Conservation (phyloP, 2,113 vertebrate species). For the Australoheros scitulus region DNA sequence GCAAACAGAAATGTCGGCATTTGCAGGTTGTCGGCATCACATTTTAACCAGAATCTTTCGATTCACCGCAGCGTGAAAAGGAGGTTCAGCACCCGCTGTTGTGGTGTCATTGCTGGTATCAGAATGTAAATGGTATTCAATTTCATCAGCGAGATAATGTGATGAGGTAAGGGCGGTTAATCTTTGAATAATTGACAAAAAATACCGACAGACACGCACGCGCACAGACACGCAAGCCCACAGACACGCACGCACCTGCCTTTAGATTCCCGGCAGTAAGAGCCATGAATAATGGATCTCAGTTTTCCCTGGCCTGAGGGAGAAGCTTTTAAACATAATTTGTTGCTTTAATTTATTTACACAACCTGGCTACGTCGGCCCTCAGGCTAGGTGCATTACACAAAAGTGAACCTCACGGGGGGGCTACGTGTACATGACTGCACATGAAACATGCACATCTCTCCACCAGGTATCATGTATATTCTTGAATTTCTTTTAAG, state of each 20-base stretch:
- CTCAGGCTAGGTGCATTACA: constrained; percentile 55
- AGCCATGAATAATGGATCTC: constrained; percentile 74
- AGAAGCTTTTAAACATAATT: constrained; percentile 78
- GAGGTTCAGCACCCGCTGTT: neutral
- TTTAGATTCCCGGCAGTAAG: constrained; percentile 61
- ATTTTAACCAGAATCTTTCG: neutral
- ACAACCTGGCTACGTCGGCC: constrained; percentile 69
- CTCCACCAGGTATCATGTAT: neutral
- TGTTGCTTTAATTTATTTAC: constrained; percentile 80
- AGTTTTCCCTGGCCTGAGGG: constrained; percentile 67
- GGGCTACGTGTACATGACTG: neutral
- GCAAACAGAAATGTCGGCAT: neutral
- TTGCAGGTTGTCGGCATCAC: neutral
- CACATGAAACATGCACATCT: neutral
- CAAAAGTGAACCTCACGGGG: constrained; percentile 3
- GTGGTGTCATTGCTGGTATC: constrained; percentile 27
- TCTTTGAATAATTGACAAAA: constrained; percentile 59
- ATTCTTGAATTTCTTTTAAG: neutral
- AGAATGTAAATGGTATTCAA: constrained; percentile 50
- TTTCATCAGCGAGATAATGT: constrained; percentile 53
- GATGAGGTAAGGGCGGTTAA: constrained; percentile 45
- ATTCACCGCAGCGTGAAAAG: neutral
- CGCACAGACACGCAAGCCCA: neutral
- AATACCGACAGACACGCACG: constrained; percentile 14
- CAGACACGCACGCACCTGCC: constrained; percentile 47